Conservation (phyloP, 1,140 invertebrate species). For the Medauroidea extradentata region DNA sequence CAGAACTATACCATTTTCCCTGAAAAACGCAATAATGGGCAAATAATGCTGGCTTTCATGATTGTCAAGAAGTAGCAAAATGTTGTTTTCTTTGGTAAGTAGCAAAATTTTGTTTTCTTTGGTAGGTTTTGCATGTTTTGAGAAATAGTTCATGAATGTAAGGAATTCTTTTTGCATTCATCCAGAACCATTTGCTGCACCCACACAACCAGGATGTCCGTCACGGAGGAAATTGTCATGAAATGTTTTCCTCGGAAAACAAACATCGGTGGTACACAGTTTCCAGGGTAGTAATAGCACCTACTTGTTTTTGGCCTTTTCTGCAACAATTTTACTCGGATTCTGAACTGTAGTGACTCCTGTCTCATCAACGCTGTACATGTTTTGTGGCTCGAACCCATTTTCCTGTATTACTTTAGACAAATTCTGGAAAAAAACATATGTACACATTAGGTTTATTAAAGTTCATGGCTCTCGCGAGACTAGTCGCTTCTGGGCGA, state of each 20-base stretch:
- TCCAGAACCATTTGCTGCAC: slow-evolving; percentile 31
- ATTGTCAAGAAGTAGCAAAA: slow-evolving; percentile 29
- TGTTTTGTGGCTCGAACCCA: slow-evolving; percentile 8
- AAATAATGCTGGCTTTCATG: slow-evolving; percentile 26
- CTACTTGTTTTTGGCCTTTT: slow-evolving; percentile 44
- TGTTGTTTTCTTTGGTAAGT: no score
- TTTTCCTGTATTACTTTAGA: slow-evolving; percentile 24
- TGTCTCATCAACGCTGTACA: slow-evolving; percentile 36
- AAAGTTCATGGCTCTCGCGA: slow-evolving; percentile 40
- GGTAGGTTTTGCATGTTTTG: slow-evolving; percentile 23
- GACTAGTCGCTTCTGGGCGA: slow-evolving; percentile 41
- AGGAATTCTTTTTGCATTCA: slow-evolving; percentile 40
- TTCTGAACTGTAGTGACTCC: slow-evolving; percentile 31
- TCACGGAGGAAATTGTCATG: slow-evolving; percentile 33
- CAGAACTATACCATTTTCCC: slow-evolving; percentile 23
- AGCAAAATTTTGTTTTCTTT: slow-evolving; percentile 17
- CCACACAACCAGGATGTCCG: slow-evolving; percentile 34
- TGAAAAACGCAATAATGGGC: slow-evolving; percentile 28
- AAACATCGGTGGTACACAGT: slow-evolving; percentile 40
- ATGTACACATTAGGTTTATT: slow-evolving; percentile 41
- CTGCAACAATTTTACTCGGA: slow-evolving; percentile 21
- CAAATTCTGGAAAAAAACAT: slow-evolving; percentile 41
- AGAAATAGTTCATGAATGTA: slow-evolving; percentile 38
- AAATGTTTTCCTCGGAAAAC: slow-evolving; percentile 38
- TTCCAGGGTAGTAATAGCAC: slow-evolving; percentile 39